Evolutionary conservation across 2,113 vertebrate genomes (phyloP), one percentile per base, ranked within the genome.

Genomic region (Paramormyrops kingsleyae): DNA sequence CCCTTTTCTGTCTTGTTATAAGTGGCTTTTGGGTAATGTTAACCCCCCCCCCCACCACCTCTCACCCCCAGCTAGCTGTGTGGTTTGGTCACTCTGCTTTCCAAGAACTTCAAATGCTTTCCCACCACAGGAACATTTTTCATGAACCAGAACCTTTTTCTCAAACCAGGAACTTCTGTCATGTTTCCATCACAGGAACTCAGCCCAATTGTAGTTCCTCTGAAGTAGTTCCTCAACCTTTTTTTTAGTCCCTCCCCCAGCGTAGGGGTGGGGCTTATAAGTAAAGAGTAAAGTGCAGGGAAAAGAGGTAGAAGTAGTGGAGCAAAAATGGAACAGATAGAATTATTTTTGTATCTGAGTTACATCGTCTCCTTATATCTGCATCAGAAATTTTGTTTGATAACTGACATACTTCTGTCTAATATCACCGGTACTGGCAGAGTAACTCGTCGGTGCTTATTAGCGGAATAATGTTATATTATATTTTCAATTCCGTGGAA

Each of bases 21-120:
- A 83, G 92, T 89, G 92, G 93, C 91, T 94, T 95, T 94, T 95
- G 94, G 94, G 93, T 92, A 95, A 93, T 93, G 93, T 96, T 96
- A 95, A 95, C 94, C 94, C 95, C 95, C 93, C 93, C 89, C 87
- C 94, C 94, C 95, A 95, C 93, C 93, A 90, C 86, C 92, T 66
- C 89, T 90, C 19, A 77, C 12, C 21, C 19, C 21, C 88, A 53
- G 88, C 86, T 50, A 46, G 42, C 44, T 89, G 42, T 91, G 27
- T 52, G 83, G 74, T 87, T 77, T 87, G 85, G 2, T 70, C 15
- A 13, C 47, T 31, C n/a, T 92, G 44, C 53, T 62, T 87, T 87
- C 84, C 83, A 86, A 88, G 50, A 87, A 46, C 39, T 46, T 84
- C 44, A 70, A 31, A 4, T 13, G 62, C 10, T 70, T 31, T 70